These are phyloP conservation scores for Porites lobata DNA, from an alignment of 92 coral and sea anemone genomes.

Conservation along the genomic window DNA sequence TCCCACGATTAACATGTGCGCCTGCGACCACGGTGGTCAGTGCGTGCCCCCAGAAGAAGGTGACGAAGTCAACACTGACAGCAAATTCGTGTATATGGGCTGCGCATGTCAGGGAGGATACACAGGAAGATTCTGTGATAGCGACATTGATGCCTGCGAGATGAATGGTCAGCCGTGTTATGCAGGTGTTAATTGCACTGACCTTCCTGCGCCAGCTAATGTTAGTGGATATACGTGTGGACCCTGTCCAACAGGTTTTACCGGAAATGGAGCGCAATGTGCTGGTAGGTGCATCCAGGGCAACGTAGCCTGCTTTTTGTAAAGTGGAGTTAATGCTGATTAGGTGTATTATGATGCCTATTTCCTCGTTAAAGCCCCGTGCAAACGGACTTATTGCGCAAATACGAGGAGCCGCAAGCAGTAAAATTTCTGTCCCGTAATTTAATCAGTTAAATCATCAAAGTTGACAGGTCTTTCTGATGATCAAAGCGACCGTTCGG, in stretches of 20 bases:
- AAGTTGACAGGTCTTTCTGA: too few species aligned
- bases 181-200: constrained; percentile 70
- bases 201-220: constrained; percentile 62
- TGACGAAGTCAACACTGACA: constrained; percentile 19
- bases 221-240: constrained; percentile 71
- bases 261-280: constrained; percentile 72
- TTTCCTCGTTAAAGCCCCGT: too few species aligned
- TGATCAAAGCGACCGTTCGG: too few species aligned
- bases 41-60: constrained; percentile 41
- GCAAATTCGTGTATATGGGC: constrained; percentile 36
- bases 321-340: too few species aligned
- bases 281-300: constrained; percentile 42
- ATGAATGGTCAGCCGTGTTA: constrained; percentile 69
- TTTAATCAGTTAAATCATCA: too few species aligned
- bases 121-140: constrained; percentile 68
- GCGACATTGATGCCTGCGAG: constrained; percentile 58
- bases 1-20: constrained; percentile 70
- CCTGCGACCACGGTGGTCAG: constrained; percentile 72
- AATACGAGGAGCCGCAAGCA: too few species aligned
- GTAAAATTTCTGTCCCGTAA: too few species aligned
- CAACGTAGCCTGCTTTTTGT: not conserved
- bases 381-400: too few species aligned
- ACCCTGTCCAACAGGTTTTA: constrained; percentile 72
- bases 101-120: constrained; percentile 71
- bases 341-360: too few species aligned